Percentiles rank a stretch among this genome's conserved stretches.
Evolutionary conservation across 2,113 vertebrate species (phyloP).

Genomic region (Ivindomyrus marchei): DNA sequence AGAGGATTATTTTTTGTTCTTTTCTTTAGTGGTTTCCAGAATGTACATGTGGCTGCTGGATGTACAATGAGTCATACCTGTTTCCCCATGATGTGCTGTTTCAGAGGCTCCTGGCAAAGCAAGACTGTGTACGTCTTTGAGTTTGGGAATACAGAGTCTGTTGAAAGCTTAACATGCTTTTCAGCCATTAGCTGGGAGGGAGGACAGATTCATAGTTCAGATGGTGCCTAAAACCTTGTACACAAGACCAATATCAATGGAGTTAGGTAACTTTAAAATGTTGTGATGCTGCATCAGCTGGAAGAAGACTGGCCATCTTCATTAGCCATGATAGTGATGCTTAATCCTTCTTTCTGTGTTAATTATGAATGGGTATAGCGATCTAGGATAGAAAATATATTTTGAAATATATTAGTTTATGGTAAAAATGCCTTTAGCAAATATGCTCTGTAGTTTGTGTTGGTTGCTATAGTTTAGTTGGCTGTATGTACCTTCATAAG

Average conservation of each 20-base stretch:
- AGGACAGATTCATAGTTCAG: neutral
- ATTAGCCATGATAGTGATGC: neutral
- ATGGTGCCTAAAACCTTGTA: neutral
- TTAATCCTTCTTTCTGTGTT: neutral
- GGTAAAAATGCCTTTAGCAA: neutral
- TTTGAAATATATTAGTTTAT: neutral
- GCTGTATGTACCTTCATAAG: neutral
- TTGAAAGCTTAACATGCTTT: neutral
- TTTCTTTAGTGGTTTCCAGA: neutral
- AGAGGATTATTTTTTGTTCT: neutral
- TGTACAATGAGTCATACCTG: neutral
- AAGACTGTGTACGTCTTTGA: neutral
- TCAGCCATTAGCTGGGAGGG: neutral
- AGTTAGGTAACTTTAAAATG: neutral
- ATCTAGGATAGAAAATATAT: neutral
- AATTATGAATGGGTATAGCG: neutral
- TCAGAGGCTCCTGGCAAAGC: neutral
- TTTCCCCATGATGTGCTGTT: neutral
- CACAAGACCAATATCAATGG: neutral
- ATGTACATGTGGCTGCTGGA: neutral
- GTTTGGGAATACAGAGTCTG: neutral
- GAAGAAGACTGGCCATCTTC: neutral
- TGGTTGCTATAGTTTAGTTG: neutral
- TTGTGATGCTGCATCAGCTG: neutral
- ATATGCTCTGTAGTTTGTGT: neutral